Evolutionary conservation across 1,140 invertebrate species (phyloP).

Genomic region (Leptopilina boulardi): DNA sequence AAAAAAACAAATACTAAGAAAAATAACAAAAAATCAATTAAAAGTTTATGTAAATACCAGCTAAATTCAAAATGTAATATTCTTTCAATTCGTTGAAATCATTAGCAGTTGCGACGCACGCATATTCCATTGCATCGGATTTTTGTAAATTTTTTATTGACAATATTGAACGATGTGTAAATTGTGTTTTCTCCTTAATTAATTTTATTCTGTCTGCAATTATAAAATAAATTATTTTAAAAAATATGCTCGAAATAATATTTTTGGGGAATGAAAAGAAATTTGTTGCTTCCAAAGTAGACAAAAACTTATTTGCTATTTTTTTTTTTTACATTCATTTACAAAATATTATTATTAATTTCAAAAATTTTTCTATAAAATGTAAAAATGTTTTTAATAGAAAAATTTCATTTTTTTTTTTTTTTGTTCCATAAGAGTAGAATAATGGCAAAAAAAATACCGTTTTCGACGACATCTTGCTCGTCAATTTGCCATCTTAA

Average conservation of each 20-base stretch:
- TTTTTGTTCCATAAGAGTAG: no score
- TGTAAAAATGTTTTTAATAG: no score
- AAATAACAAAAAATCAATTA: not conserved
- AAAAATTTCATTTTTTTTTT: no score
- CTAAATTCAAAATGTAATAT: conserved; percentile 53
- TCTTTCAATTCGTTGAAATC: conserved; percentile 46
- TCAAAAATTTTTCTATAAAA: no score
- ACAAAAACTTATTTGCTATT: no score
- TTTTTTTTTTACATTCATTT: no score
- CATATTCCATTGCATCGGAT: conserved; percentile 52
- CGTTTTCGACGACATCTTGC: not conserved
- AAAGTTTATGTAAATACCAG: conserved; percentile 52
- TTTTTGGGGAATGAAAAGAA: no score
- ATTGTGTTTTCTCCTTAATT: conserved; percentile 45
- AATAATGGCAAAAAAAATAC: not conserved
- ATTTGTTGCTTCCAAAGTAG: no score
- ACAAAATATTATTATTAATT: no score
- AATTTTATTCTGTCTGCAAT: conserved; percentile 47
- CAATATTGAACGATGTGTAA: conserved; percentile 61
- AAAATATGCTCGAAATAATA: no score
- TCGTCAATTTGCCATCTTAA: not conserved
- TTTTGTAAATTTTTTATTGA: conserved; percentile 56
- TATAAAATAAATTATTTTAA: not conserved
- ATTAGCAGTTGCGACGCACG: conserved; percentile 57
- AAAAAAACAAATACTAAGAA: not conserved